These are phyloP conservation scores for Atherinosoma microstoma DNA, from an alignment of 2,797 vertebrate genomes.

Conservation along the genomic window DNA sequence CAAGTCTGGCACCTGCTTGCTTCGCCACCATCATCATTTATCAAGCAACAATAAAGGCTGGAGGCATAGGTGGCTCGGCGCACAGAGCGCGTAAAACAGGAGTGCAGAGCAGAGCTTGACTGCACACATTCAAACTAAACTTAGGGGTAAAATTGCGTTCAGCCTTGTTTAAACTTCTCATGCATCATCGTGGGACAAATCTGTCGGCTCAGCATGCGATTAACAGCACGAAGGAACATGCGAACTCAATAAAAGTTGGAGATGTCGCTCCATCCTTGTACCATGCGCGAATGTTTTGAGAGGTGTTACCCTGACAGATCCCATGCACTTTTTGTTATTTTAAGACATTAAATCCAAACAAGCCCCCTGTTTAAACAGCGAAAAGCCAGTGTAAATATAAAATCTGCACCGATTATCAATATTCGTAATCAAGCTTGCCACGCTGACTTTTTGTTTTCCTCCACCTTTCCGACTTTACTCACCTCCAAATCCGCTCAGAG, in stretches of 20 bases:
- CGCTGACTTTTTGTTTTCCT: neutral
- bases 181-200: no score
- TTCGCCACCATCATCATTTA: conserved; percentile 59
- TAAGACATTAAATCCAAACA: neutral
- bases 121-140: neutral
- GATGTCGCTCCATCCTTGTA: neutral
- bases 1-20: conserved; percentile 66
- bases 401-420: neutral
- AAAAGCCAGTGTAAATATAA: neutral
- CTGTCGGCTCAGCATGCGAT: neutral
- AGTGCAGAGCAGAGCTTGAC: neutral
- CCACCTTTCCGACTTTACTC: conserved; percentile 37
- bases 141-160: neutral
- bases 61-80: conserved; percentile 48
- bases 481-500: conserved; percentile 64
- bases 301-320: neutral
- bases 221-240: neutral
- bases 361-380: neutral
- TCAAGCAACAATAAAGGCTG: conserved; percentile 53
- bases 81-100: conserved; percentile 45
- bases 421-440: neutral
- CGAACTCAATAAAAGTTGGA: conserved; percentile 36
- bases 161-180: neutral
- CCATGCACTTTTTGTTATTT: neutral
- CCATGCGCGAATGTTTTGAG: conserved; percentile 16